Base-by-base conservation (phyloP, 2,888 invertebrate species). In the Eupithecia dodoneata region DNA sequence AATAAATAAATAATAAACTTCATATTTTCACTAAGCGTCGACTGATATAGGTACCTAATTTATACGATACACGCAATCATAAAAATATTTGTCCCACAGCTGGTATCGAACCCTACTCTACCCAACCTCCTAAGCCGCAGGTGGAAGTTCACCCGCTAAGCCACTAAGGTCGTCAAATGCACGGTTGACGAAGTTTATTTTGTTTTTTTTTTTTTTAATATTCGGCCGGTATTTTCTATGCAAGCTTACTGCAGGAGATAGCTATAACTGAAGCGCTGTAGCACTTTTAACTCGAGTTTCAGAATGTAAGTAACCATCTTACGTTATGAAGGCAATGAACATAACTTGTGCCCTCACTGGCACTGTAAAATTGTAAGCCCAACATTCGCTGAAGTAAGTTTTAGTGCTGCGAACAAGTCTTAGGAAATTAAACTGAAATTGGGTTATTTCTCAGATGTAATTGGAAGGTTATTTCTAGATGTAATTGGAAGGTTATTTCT, bases 281-380 rank as follows among this genome's bases (percentile, higher is more conserved):
- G 67, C 73, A 71, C 72, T 74, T 76, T 77, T 70, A 75, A 75
- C 65, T 71, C 45, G 9, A 67, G 65, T 72, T 74, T 63, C 42
- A 74, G 63, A 55, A 55, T 47, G 52, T 73, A 73, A 59, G 70
- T 76, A 73, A 67, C 76, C 70, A 71, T 71, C 71, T 49, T 76
- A 59, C 45, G 41, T 74, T 59, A 74, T 59, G 49, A 52, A 66
- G 66, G 66, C 66, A 42, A 66, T 66, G 66, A 66, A 42, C 66
- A 66, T 66, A 42, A 66, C 66, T 66, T 66, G 66, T 66, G 7
- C 66, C 42, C 66, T 66, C 66, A 66, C 66, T 66, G 41, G 41
- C 42, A 66, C 66, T 66, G 42, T 66, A 42, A 66, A 66, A 66
- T 15, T 66, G 41, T 42, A 66, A 66, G 41, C 42, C 42, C 2